Evolutionary conservation across 2,888 invertebrate genomes (phyloP).

Genomic region (Biston betularia): DNA sequence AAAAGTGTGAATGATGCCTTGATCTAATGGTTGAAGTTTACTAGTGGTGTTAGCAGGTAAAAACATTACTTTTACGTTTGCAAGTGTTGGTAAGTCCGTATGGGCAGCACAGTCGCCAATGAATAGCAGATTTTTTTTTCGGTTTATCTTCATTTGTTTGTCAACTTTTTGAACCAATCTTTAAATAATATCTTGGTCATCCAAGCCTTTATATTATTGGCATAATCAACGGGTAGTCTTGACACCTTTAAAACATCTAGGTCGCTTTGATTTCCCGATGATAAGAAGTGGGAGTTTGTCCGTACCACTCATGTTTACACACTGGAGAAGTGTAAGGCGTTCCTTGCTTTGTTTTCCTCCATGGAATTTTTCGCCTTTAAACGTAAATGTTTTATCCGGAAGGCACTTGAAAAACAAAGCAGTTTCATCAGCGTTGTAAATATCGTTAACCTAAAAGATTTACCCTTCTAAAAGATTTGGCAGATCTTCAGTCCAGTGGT

Average conservation of each 20-base stretch:
- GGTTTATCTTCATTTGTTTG: neutral
- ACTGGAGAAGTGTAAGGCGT: constrained; percentile 1
- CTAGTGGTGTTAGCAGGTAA: neutral
- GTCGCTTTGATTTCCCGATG: constrained; percentile 2
- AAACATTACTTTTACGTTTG: neutral
- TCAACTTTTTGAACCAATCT: constrained; percentile 5
- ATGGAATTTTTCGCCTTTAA: constrained; percentile 4
- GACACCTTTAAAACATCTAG: constrained; percentile 3
- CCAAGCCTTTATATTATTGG: neutral
- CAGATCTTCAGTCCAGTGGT: neutral
- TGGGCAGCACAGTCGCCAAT: constrained; percentile 3
- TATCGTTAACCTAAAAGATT: neutral
- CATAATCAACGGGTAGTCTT: constrained; percentile 6
- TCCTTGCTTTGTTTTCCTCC: constrained; percentile 7
- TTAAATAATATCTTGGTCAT: constrained; percentile 1
- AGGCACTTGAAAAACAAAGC: constrained; percentile 9
- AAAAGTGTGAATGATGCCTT: constrained; percentile 4
- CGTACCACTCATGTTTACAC: constrained; percentile 7
- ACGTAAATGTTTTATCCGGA: constrained; percentile 4
- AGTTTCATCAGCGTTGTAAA: constrained; percentile 8
- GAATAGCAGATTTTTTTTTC: neutral
- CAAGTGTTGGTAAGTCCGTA: neutral
- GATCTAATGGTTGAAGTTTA: neutral
- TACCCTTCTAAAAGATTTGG: constrained; percentile 1
- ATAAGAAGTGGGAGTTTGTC: neutral